Evolutionary conservation across 1,140 invertebrate species (phyloP), one percentile per base, ranked within the genome.

Genomic region (Bombus pyrosoma): DNA sequence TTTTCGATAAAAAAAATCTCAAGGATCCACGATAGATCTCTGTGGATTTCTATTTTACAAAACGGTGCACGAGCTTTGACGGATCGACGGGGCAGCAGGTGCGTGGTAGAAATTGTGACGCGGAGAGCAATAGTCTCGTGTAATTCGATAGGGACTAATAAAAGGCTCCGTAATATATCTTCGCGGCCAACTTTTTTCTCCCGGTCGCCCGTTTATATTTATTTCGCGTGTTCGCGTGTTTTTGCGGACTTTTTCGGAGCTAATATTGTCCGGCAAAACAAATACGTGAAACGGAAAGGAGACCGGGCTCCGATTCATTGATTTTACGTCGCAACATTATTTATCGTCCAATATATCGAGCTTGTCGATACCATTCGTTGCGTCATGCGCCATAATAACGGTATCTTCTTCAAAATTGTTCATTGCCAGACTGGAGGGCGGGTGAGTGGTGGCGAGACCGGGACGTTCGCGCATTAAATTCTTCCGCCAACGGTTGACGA

Each of bases 311-410:
- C 88, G 89, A 92, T 90, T 93, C 92, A 94, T 93, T 92, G 93
- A 94, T 93, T 93, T 94, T 91, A 91, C 81, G 92, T 93, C 93
- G 57, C 75, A 82, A 87, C 86, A 93, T 93, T 92, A 93, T 94
- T 94, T 94, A 94, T 91, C 82, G 91, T 90, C 80, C 91, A 90
- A 93, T 93, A 93, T 91, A 93, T 94, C 91, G 90, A 75, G 83
- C 88, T 92, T 93, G 93, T 94, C 93, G 93, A 94, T 94, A 94
- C 86, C 93, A 93, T 92, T 92, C 92, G 92, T 92, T 92, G 92
- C 92, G 91, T 94, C 93, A 93, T 89, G 87, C 89, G 89, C 86
- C 89, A 92, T 93, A 93, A 93, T 93, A 94, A 93, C 90, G 89
- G 88, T 91, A 94, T 93, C 92, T 92, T 93, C 83, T 89, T 78